Base-by-base conservation (phyloP, 2,113 vertebrate genomes). In the Pan paniscus region DNA sequence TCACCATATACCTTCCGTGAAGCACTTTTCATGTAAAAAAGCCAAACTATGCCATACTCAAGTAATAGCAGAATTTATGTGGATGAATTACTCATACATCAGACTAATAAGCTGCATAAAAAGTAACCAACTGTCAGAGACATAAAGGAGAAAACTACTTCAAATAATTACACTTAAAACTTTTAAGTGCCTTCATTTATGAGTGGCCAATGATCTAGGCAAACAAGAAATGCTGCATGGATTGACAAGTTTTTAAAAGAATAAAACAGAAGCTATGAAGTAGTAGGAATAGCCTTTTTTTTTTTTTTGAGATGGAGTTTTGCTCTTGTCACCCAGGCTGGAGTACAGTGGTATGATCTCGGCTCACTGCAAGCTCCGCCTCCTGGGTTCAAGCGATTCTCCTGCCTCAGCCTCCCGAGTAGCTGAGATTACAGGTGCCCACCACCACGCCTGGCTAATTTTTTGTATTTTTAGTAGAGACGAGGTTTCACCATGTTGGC, bases 221-320 rank as follows among this genome's bases (percentile, higher is more conserved):
- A 93, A 98, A 96, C 94, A 96, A 97, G 97, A 97, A 98, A 96
- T 67, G 78, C 78, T 95, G 25, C 96, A 94, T 46, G 78, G 84
- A 97, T 70, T 89, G 70, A 95, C 96, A 93, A 46, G 73, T 89
- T 97, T 94, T 97, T 75, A 90, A 84, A 95, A 93, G 76, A 96
- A 94, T 86, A 89, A 96, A 96, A 85, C 61, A 90, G 87, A 14
- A 97, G 64, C 57, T 87, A 81, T 72, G 79, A 95, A 93, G 94
- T 93, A 96, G 61, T 86, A 16, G 82, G 84, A 95, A 59, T 46
- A 59, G 72, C 68, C 61, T 82, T 96, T 96, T 78, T 38, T 38
- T 38, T 52, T 55, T 55, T 55, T 55, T 55, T 55, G 52, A 55
- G 1, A 55, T 17, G 6, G 52, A 55, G 52, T 20, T 55, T 55